Evolutionary conservation across 2,113 vertebrate species (phyloP), one percentile per base, ranked within the genome.

Genomic region (Oreamnos americanus): DNA sequence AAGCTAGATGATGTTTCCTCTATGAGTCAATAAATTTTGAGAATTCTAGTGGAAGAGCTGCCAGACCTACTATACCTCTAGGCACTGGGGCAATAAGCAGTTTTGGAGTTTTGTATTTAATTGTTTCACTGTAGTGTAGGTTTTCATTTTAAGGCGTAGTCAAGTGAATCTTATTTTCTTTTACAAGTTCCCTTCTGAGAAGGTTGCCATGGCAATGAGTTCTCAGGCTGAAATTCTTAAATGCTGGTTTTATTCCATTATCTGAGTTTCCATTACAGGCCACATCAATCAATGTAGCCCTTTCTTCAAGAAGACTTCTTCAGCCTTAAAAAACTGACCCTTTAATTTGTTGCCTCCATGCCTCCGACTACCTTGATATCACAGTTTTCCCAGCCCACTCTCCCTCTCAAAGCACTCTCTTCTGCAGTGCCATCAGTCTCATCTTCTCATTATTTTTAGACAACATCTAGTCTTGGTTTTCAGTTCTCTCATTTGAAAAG

Each of bases 151-250:
- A 97, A 92, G 96, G 83, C 58, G 9, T 97, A 98, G 36, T 98
- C 62, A 98, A 98, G 91, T 79, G 53, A 91, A 97, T 97, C 97
- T 94, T 96, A 97, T 97, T 94, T 96, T 95, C 95, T 98, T 39
- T 96, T 92, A 97, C 89, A 93, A 93, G 92, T 93, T 98, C 93
- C 76, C 97, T 98, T 93, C 97, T 45, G 79, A 97, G 94, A 96
- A 71, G 55, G 98, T 99, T 99, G 94, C 98, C 94, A 98, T 98
- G 98, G 97, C 96, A 98, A 98, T 98, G 96, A 96, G 58, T 98
- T 98, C 57, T 64, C 98, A 98, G 91, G 55, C 97, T 98, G 96
- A 98, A 98, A 98, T 98, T 99, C 90, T 96, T 98, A 92, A 97
- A 98, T 95, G 92, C 87, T 98, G 83, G 96, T 97, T 99, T 99